These are phyloP conservation scores for Chromobotia macracanthus DNA, from an alignment of 2,797 vertebrate genomes.

Conservation along the genomic window DNA sequence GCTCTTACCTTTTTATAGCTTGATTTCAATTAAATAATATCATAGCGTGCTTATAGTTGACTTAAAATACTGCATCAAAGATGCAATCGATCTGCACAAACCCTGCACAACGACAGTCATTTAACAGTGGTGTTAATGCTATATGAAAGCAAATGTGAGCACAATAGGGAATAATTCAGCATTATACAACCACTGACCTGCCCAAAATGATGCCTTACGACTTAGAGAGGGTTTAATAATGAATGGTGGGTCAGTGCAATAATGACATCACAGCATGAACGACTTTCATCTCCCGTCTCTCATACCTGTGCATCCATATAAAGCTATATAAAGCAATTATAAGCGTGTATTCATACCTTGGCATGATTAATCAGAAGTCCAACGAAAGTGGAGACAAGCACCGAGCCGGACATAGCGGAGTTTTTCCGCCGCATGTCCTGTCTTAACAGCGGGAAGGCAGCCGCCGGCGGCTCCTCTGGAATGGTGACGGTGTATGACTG, in stretches of 20 bases:
- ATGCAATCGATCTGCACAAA: background rate
- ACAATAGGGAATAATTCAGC: slow-evolving; percentile 62
- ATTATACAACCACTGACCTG: slow-evolving; percentile 74
- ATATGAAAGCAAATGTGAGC: background rate
- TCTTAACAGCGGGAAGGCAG: slow-evolving; percentile 80
- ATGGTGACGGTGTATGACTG: slow-evolving; percentile 90
- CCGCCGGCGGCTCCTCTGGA: slow-evolving; percentile 83
- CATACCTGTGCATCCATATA: background rate
- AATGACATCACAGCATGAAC: background rate
- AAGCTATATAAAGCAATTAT: background rate
- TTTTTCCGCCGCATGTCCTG: slow-evolving; percentile 83
- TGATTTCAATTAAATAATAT: background rate
- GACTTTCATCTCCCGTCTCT: background rate
- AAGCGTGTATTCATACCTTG: slow-evolving; percentile 79
- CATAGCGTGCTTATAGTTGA: background rate
- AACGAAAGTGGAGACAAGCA: slow-evolving; percentile 87
- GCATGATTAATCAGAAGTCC: slow-evolving; percentile 92
- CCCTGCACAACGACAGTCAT: background rate
- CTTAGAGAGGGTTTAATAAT: slow-evolving; percentile 68
- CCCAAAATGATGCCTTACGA: slow-evolving; percentile 64
- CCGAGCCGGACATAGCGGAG: slow-evolving; percentile 81
- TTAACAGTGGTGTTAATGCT: background rate
- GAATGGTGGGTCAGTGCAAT: slow-evolving; percentile 1
- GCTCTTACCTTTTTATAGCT: background rate
- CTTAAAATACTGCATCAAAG: too few species aligned